Base-by-base conservation (phyloP, 2,113 vertebrate species). In the Notechis scutatus region DNA sequence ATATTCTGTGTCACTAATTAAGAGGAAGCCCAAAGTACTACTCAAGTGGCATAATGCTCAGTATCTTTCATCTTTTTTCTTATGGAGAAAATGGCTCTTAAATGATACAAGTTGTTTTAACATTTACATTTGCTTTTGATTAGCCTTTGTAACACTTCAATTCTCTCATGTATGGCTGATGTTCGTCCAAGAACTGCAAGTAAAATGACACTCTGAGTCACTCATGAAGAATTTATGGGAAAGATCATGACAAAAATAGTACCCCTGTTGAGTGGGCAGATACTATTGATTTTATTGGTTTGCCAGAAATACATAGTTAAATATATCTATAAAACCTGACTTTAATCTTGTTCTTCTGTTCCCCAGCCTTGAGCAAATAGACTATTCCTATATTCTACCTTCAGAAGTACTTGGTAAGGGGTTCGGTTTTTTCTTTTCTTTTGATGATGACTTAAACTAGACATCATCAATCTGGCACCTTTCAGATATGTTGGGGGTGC, bases 271-370 rank as follows among this genome's bases (percentile, higher is more conserved):
- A 96, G 96, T 95, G 94, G 94, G 94, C 90, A 94, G 93, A 93
- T 95, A 96, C 95, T 96, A 94, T 96, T 94, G 91, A 94, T 54
- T 90, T 97, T 96, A 97, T 96, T 96, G 94, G 95, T 94, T 96
- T 96, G 96, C 95, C 94, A 96, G 96, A 96, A 96, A 97, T 97
- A 96, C 94, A 96, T 95, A 96, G 96, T 97, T 97, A 97, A 97
- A 96, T 95, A 96, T 96, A 95, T 96, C 96, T 96, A 95, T 95
- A 95, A 97, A 95, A 91, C 55, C 88, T 94, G 95, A 94, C 96
- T 97, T 97, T 97, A 96, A 96, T 97, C 96, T 95, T 96, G 88
- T 54, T 93, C 61, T 94, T 96, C 95, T 96, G 93, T 95, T 96
- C 88, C 64, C 64, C 55, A 87, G 88, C 56, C 92, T 96, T 93